Evolutionary conservation across 37 sponge, comb jelly and placozoan genomes (phyloP).

Genomic region (Ephydatia muelleri): DNA sequence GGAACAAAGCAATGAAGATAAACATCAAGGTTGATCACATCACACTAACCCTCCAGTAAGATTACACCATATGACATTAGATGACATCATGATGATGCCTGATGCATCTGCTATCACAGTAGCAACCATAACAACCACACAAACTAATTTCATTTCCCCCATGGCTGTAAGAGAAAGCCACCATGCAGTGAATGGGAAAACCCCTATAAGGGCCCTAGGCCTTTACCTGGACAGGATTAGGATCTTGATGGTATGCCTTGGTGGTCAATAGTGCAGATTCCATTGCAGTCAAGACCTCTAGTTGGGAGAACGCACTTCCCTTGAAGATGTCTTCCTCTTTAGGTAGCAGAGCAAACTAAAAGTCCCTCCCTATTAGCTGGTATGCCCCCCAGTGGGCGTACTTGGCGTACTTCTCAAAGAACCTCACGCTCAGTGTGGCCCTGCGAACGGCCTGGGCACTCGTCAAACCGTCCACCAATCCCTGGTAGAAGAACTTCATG

Average conservation of each 20-base stretch:
- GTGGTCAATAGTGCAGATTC: constrained; percentile 1
- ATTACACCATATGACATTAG: too few species aligned
- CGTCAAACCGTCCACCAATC: constrained; percentile 55
- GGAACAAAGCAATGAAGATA: neutral
- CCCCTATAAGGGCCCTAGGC: neutral
- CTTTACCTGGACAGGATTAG: constrained; percentile 24
- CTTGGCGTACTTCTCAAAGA: constrained; percentile 57
- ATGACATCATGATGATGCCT: too few species aligned
- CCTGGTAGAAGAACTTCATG: constrained; percentile 85
- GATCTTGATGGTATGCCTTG: neutral
- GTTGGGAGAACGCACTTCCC: constrained; percentile 29
- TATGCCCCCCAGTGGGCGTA: constrained; percentile 81
- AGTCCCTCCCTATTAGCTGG: constrained; percentile 73
- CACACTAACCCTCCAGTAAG: too few species aligned
- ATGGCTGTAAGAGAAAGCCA: too few species aligned
- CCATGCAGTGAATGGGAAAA: too few species aligned
- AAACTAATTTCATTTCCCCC: too few species aligned
- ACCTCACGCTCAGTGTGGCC: constrained; percentile 63
- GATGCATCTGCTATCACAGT: too few species aligned
- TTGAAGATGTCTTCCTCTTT: neutral
- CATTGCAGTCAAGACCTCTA: constrained; percentile 28
- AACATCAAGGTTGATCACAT: too few species aligned
- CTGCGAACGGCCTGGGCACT: constrained; percentile 65
- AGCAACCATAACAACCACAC: too few species aligned
- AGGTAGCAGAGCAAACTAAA: constrained; percentile 15